Conservation (phyloP, 2,113 vertebrate species). For the Suncus etruscus region DNA sequence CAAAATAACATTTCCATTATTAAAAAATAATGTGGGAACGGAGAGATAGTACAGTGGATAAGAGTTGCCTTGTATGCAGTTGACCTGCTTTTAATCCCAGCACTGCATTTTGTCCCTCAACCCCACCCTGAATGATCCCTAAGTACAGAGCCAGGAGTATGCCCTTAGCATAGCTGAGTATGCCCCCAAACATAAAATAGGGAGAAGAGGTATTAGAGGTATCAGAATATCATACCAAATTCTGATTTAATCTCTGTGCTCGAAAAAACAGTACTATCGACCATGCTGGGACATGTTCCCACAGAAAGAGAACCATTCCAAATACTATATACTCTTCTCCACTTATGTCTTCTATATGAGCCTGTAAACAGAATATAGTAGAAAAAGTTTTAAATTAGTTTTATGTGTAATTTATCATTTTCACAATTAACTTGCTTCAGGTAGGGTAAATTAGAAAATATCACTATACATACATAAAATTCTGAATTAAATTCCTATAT, state of each 20-base stretch:
- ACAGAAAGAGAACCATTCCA: constrained; percentile 96
- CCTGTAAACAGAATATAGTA: constrained; percentile 83
- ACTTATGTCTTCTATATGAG: constrained; percentile 88
- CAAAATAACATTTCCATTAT: constrained; percentile 8
- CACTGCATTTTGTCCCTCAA: too few species aligned
- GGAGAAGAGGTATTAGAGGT: constrained; percentile 17
- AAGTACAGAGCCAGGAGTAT: too few species aligned
- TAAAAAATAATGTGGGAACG: background rate
- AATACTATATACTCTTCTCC: constrained; percentile 94
- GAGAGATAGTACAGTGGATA: too few species aligned
- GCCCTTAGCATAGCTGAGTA: too few species aligned
- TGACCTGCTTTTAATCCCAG: too few species aligned
- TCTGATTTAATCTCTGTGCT: constrained; percentile 94
- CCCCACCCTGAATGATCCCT: too few species aligned
- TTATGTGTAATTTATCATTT: constrained; percentile 1
- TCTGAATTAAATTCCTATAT: constrained; percentile 26
- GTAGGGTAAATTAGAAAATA: constrained; percentile 45
- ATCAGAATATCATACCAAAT: constrained; percentile 90
- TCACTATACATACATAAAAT: constrained; percentile 24
- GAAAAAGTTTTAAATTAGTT: background rate
- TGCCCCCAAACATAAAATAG: too few species aligned
- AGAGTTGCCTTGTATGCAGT: too few species aligned
- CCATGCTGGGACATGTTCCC: constrained; percentile 96
- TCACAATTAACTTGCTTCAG: constrained; percentile 29
- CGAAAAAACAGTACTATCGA: constrained; percentile 96